A percentile compares a stretch with the other conserved stretches of the same genome.
phyloP scores from a whole-genome alignment of 2,888 invertebrate species.

The Epirrhoe tristata region DNA sequence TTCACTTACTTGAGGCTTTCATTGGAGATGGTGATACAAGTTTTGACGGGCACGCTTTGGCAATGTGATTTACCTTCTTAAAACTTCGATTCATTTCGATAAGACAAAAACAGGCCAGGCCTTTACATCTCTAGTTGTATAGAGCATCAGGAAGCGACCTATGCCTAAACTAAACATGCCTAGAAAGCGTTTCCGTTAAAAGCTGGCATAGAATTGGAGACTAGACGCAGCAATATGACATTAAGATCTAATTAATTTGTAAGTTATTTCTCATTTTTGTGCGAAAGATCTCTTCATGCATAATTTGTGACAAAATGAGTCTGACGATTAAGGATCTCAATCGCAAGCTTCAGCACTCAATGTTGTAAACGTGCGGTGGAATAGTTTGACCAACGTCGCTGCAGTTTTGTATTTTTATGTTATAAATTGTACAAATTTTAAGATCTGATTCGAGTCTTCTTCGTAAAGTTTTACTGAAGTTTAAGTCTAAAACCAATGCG shows the following conservation, averaged over 20 bases:
- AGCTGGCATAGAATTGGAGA: too few relatives aligned
- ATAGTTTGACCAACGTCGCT: slow-evolving; percentile 46
- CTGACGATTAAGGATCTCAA: slow-evolving; percentile 28
- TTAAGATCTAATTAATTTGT: slow-evolving; percentile 5
- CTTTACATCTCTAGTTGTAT: too few relatives aligned
- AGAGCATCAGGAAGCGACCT: too few relatives aligned
- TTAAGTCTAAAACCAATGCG: slow-evolving; percentile 59
- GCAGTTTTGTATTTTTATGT: slow-evolving; percentile 74
- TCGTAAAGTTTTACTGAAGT: slow-evolving; percentile 72
- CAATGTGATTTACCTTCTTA: neutral
- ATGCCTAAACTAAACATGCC: too few relatives aligned
- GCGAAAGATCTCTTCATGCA: slow-evolving; percentile 47
- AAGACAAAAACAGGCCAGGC: too few relatives aligned
- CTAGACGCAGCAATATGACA: slow-evolving; percentile 6
- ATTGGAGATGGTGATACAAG: too few relatives aligned
- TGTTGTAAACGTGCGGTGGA: slow-evolving; percentile 11
- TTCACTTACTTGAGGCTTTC: too few relatives aligned
- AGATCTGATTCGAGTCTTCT: slow-evolving; percentile 78
- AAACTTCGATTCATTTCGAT: too few relatives aligned
- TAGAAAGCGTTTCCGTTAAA: neutral
- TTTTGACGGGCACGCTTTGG: neutral
- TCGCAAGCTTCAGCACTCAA: neutral
- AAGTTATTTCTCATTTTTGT: slow-evolving; percentile 26
- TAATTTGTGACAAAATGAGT: slow-evolving; percentile 46
- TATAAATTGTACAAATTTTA: slow-evolving; percentile 79